Evolutionary conservation across 2,113 vertebrate species (phyloP).

Genomic region (Pygoscelis antarcticus): DNA sequence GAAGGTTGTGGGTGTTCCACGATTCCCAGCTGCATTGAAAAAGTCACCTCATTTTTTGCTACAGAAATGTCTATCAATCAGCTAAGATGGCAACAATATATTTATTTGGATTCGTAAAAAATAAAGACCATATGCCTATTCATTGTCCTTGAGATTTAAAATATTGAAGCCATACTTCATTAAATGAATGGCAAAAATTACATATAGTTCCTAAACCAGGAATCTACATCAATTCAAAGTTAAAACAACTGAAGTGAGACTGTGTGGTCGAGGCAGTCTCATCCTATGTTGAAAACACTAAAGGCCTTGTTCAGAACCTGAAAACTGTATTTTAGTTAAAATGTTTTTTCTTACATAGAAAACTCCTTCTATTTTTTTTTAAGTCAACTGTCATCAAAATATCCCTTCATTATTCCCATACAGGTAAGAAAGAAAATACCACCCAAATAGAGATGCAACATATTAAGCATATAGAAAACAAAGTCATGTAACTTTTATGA

Average conservation of each 20-base stretch:
- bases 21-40: background rate
- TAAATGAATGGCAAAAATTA: background rate
- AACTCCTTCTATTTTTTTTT: background rate
- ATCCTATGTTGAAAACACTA: background rate
- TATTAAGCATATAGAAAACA: background rate
- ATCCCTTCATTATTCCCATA: background rate
- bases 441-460: background rate
- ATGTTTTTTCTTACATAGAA: background rate
- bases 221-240: background rate
- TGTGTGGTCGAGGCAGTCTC: background rate
- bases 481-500: background rate
- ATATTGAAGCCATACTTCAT: background rate
- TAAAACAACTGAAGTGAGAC: background rate
- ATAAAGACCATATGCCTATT: background rate
- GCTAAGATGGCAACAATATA: background rate
- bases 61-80: background rate
- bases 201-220: background rate
- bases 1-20: background rate
- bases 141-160: background rate
- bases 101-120: background rate
- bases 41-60: background rate
- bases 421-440: background rate
- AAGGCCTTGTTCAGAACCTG: background rate
- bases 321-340: background rate
- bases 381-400: background rate